Base-by-base conservation (phyloP, 2,797 vertebrate genomes). In the Oophaga sylvatica region DNA sequence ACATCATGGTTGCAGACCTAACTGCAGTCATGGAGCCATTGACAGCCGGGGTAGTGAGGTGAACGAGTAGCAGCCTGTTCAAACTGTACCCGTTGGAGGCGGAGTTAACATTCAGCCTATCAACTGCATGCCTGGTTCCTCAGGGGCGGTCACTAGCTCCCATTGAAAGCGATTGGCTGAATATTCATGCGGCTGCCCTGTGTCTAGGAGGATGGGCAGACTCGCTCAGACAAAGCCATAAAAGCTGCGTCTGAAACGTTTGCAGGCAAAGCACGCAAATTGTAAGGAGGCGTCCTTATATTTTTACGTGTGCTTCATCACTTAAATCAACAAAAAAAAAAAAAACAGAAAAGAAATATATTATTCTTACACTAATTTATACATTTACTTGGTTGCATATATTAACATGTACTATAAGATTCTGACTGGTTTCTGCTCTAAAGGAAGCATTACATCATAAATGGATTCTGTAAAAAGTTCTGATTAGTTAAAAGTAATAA, bases 401-500 rank as follows among this genome's bases (percentile, higher is more conserved):
- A 95, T 96, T 95, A 95, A 95, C 94, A 95, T 95, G 94, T 95
- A 95, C 95, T 95, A 95, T 95, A 95, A 94, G 94, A 95, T 95
- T 95, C 92, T 91, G 59, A 76, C 60, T 65, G 73, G 48, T 84
- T 76, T 70, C 91, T 91, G 90, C 93, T 92, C 95, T 95, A 95
- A 53, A 93, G 94, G 94, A 95, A 95, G 94, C 94, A 94, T 95
- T 94, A 95, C 94, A 95, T 95, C 96, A 96, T 96, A 96, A 96
- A 97, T 93, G 94, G 96, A 96, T 94, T 97, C 95, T 95, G 95
- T 97, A 96, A 95, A 97, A 97, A 97, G 95, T 96, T 96, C 94
- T 93, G 95, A 96, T 97, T 94, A 92, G 95, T 97, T 96, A 97
- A 97, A 97, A 96, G 94, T 97, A 96, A 97, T 93, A 57, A 57